phyloP scores from a whole-genome alignment of 2,888 invertebrate species.

The Amorpha juglandis region DNA sequence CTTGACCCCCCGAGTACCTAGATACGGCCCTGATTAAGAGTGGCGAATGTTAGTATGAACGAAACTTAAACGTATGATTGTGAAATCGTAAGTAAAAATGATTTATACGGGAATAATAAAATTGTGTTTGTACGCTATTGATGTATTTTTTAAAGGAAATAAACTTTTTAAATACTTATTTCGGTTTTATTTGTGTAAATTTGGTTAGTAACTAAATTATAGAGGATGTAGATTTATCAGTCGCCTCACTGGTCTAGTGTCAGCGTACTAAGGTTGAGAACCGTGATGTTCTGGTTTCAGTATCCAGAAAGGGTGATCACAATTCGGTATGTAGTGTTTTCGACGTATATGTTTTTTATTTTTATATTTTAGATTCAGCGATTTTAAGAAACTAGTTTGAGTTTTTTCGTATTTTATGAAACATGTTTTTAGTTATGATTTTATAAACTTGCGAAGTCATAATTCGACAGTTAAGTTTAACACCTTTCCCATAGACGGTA shows the following conservation, averaged over 20 bases:
- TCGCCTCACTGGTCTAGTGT: no score
- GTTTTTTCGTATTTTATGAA: no score
- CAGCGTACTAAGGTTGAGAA: background rate
- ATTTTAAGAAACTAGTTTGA: no score
- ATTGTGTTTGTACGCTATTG: constrained; percentile 10
- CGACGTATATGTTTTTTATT: no score
- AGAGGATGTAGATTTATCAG: background rate
- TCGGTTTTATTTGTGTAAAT: constrained; percentile 27
- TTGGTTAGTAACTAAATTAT: background rate
- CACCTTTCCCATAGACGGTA: no score
- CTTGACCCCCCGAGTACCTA: background rate
- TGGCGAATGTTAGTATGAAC: background rate
- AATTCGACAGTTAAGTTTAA: no score
- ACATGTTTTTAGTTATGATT: no score
- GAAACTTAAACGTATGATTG: background rate
- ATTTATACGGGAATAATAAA: constrained; percentile 11
- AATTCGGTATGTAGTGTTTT: no score
- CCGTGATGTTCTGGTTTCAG: background rate
- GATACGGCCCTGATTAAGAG: background rate
- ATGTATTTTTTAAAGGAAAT: constrained; percentile 53
- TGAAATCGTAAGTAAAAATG: constrained; percentile 6
- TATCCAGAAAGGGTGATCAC: no score
- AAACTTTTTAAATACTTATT: constrained; percentile 50
- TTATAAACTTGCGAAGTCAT: no score
- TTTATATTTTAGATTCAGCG: no score